Percentiles rank a stretch among this genome's conserved stretches.
phyloP scores from a whole-genome alignment of 2,113 vertebrate genomes.

The Pterocles gutturalis region DNA sequence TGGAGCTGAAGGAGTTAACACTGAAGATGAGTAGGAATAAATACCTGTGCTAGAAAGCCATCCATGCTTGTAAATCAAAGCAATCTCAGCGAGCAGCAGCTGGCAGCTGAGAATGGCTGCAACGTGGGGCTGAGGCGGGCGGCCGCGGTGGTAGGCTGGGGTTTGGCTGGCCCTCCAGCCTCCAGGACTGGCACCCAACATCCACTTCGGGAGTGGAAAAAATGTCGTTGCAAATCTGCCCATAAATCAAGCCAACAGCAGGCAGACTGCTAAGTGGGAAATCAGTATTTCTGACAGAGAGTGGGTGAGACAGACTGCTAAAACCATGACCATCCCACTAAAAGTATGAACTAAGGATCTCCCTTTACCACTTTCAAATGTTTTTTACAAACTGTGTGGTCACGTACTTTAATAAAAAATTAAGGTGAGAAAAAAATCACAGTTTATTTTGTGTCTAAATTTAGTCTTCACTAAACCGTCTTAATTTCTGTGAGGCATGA shows the following conservation, averaged over 20 bases:
- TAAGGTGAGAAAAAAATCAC: constrained; percentile 53
- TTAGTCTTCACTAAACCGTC: constrained; percentile 53
- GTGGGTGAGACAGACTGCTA: constrained; percentile 54
- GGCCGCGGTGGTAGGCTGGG: accelerated
- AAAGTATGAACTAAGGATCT: constrained; percentile 55
- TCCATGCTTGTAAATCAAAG: not conserved
- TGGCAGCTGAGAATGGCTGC: not conserved
- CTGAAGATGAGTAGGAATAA: not conserved
- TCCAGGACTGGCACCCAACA: not conserved
- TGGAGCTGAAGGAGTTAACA: not conserved
- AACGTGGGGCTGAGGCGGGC: not conserved
- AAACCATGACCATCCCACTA: constrained; percentile 53
- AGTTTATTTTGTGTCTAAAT: constrained; percentile 41
- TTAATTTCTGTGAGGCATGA: constrained; percentile 12
- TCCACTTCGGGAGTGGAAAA: not conserved
- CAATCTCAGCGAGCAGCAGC: accelerated
- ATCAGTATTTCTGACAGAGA: constrained; percentile 38
- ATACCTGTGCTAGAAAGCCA: not conserved
- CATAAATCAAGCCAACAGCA: constrained; percentile 44
- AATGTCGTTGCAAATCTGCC: not conserved
- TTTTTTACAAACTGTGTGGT: constrained; percentile 43
- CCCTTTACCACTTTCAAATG: constrained; percentile 56
- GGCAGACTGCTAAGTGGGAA: constrained; percentile 48
- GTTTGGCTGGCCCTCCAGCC: not conserved
- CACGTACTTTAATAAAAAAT: constrained; percentile 14